These are phyloP conservation scores for Propsilocerus akamusi DNA, from an alignment of 1,140 invertebrate genomes.

Conservation along the genomic window DNA sequence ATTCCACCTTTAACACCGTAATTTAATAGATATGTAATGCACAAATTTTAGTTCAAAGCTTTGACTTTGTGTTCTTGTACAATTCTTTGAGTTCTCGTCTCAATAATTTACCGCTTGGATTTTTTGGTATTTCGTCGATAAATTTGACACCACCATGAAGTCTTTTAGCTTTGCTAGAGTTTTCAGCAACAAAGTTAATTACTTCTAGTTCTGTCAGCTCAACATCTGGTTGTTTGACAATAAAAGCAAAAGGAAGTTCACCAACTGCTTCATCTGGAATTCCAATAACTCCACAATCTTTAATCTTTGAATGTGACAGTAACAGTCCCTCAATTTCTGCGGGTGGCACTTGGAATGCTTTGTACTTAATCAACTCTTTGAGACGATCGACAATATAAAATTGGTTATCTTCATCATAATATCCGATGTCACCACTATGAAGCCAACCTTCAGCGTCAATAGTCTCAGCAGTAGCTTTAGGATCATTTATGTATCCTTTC, in stretches of 20 bases:
- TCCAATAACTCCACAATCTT: slow-evolving; percentile 59
- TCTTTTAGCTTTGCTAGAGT: slow-evolving; percentile 33
- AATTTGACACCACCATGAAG: slow-evolving; percentile 44
- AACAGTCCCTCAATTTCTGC: slow-evolving; percentile 64
- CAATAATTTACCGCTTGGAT: slow-evolving; percentile 44
- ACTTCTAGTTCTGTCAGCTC: slow-evolving; percentile 29
- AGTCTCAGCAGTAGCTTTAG: slow-evolving; percentile 37
- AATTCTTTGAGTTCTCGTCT: slow-evolving; percentile 30
- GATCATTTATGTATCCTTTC: slow-evolving; percentile 44
- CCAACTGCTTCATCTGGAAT: slow-evolving; percentile 41
- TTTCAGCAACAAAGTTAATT: slow-evolving; percentile 29
- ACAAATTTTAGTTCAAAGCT: slow-evolving; percentile 11
- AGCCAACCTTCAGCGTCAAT: slow-evolving; percentile 55
- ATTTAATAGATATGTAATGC: neutral
- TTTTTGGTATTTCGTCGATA: slow-evolving; percentile 43
- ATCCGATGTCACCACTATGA: slow-evolving; percentile 65
- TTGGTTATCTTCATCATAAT: slow-evolving; percentile 45
- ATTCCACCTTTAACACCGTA: too few species aligned
- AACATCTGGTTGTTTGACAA: slow-evolving; percentile 30
- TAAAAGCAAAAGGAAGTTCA: slow-evolving; percentile 46
- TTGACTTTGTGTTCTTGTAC: slow-evolving; percentile 18
- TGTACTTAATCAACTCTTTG: slow-evolving; percentile 67
- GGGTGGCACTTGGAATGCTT: slow-evolving; percentile 61
- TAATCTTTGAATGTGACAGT: slow-evolving; percentile 40
- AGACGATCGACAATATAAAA: slow-evolving; percentile 57